These are phyloP conservation scores for Ceratothoa steindachneri DNA, from an alignment of 2,888 invertebrate species.

Conservation along the genomic window DNA sequence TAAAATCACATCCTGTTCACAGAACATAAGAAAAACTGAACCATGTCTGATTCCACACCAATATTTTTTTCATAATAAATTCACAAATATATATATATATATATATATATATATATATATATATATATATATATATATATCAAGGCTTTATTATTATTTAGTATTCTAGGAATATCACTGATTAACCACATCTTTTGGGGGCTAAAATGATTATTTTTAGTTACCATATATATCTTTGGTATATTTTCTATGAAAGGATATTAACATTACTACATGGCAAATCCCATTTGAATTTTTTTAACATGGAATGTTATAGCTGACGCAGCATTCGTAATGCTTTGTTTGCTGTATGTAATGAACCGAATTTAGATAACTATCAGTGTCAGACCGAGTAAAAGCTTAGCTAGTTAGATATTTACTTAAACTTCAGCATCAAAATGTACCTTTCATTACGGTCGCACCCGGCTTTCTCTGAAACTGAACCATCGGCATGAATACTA, in stretches of 20 bases:
- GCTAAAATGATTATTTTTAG: not conserved
- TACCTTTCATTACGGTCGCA: no score
- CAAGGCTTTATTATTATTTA: not conserved
- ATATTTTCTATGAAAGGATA: no score
- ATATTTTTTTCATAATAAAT: not conserved
- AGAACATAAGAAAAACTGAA: not conserved
- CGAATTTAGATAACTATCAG: no score
- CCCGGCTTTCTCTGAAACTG: no score
- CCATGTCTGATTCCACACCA: not conserved
- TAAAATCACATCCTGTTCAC: not conserved
- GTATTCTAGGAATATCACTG: not conserved
- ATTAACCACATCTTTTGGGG: not conserved
- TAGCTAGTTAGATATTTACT: no score
- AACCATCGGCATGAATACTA: no score
- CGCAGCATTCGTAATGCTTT: no score
- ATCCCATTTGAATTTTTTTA: not conserved
- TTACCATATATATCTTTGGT: not conserved
- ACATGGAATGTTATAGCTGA: no score
- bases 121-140: constrained; percentile 18
- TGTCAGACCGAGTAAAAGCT: no score
- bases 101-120: constrained; percentile 20
- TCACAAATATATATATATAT: constrained; percentile 15
- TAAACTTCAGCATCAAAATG: no score
- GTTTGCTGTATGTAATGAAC: no score
- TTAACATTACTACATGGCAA: not conserved